Base-by-base conservation (phyloP, 2,888 invertebrate genomes). In the Rapana venosa region DNA sequence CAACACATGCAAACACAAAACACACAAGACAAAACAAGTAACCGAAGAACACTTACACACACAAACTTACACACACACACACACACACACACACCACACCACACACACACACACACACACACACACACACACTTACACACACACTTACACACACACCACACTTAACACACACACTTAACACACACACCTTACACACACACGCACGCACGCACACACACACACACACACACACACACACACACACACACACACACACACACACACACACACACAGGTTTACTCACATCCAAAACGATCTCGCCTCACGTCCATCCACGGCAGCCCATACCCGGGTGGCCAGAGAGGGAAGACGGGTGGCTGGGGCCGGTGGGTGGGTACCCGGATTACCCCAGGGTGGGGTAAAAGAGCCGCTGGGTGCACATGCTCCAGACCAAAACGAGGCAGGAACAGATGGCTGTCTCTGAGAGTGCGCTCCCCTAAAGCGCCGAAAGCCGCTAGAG, bases 261-360 rank as follows among this genome's bases (percentile, higher is more conserved):
- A 17, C 2, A 66, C 66, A 66, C 66, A 17, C 66, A 17, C 17
- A 61, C 4, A 47, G 47, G 47, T 47, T 47, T 30, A 92, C 95
- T 93, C 91, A 95, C 95, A 93, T 90, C 94, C 94, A 88, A 95
- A 94, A 88, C 95, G 92, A 91, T 96, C 95, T 88, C 95, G 93
- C 79, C 95, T 91, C 77, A 95, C 94, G 88, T 95, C 95, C 88
- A 95, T 93, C 95, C 95, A 96, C 1, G 95, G 93, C 89, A 95
- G 94, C 17, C 91, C 91, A 88, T 94, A 94, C 17, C 93, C 93
- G 30, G 93, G 91, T 61, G 90, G 85, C 90, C 93, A 92, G 79
- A 94, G 91, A 17, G 93, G 93, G 84, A 93, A 90, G 81, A 93
- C 92, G 0, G 93, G 94, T 0, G 93, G 94, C 84, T 93, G 93